Base-by-base conservation (phyloP, 2,888 invertebrate genomes). In the Graphium colonna region DNA sequence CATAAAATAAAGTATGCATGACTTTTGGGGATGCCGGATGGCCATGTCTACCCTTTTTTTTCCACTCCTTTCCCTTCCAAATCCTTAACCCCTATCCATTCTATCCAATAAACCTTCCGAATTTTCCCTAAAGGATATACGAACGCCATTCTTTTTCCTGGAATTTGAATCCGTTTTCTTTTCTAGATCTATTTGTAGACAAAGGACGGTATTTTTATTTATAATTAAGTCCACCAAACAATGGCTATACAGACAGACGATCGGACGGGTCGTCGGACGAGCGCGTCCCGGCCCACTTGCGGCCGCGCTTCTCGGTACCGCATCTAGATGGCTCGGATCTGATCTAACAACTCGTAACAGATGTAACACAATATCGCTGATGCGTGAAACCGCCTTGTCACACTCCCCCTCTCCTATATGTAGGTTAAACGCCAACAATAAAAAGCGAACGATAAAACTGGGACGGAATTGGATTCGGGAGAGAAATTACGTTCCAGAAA, bases 291-390 rank as follows among this genome's bases (percentile, higher is more conserved):
- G 58, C 71, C 79, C 73, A 79, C 61, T 75, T 78, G 69, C 60
- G 61, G 43, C 47, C 46, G 64, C 71, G 65, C 64, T 71, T 75
- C 76, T 67, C 67, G 36, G 62, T 61, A 62, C 42, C 49, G 56
- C 63, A 70, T 58, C 56, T 57, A 60, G 60, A 63, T 62, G 60
- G 61, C 62, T 69, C 64, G 59, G 67, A 68, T 73, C 75, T 77
- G 71, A 77, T 77, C 76, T 75, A 78, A 78, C 70, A 70, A 60
- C 69, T 74, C 71, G 74, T 79, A 79, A 82, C 72, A 72, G 62
- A 69, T 75, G 81, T 78, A 79, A 81, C 73, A 69, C 55, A 71
- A 74, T 67, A 65, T 60, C 67, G 62, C 62, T 73, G 64, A 70
- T 69, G 64, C 75, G 70, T 61, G 67, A 59, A 66, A 66, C 58